These are phyloP conservation scores for Eidolon dupreanum DNA, from an alignment of 2,797 vertebrate genomes.

Conservation along the genomic window DNA sequence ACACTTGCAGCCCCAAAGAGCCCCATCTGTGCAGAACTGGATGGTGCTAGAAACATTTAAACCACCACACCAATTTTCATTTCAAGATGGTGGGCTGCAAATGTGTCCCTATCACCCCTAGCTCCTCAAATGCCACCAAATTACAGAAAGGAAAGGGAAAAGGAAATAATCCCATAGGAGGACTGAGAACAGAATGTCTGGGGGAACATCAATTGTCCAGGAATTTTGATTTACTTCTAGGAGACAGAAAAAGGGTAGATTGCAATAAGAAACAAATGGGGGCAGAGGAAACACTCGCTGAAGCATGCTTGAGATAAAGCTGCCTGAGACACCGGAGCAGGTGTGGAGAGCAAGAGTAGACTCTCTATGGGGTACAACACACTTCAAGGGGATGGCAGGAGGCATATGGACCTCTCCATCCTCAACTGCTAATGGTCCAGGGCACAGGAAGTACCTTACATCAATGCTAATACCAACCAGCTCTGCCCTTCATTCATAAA, in stretches of 20 bases:
- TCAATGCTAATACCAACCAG: neutral
- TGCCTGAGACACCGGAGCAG: neutral
- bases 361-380: neutral
- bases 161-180: neutral
- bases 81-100: neutral
- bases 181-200: neutral
- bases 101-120: neutral
- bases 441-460: neutral
- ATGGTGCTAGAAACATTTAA: neutral
- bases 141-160: neutral
- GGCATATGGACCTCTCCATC: neutral
- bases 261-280: neutral
- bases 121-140: neutral
- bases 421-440: neutral
- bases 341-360: neutral
- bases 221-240: neutral
- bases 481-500: neutral
- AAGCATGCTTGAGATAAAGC: neutral
- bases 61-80: neutral
- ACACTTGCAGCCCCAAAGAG: neutral
- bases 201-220: neutral
- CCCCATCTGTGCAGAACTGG: neutral
- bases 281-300: neutral
- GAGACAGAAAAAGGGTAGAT: neutral
- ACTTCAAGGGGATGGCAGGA: neutral